Base-by-base conservation (phyloP, 2,797 vertebrate genomes). In the Micromesistius poutassou region DNA sequence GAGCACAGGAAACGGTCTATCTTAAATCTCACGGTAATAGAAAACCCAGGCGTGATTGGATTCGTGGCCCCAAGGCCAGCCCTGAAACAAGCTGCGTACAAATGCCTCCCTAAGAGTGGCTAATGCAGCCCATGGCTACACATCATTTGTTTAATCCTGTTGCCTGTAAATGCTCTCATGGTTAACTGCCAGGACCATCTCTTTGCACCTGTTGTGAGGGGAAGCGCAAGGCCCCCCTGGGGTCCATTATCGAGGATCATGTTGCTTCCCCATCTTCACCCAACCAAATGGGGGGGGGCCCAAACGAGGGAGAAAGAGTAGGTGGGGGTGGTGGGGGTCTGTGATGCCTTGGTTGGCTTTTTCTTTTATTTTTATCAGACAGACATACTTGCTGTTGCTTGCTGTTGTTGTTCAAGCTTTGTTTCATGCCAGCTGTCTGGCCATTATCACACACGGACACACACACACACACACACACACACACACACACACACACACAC, bases 181-280 rank as follows among this genome's bases (percentile, higher is more conserved):
- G 90, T 90, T 82, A 79, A 87, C 85, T 89, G 91, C 91, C 91
- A 90, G 87, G 86, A 89, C 90, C 89, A 91, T 89, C 88, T 80
- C 90, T 91, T 90, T 92, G 93, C 94, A 95, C 94, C 94, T 95
- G 94, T 94, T 94, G 92, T 89, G 79, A 94, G 91, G 93, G 93
- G 93, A 95, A 95, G 93, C 88, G 78, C 86, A 86, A 82, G 86
- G 81, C 86, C 87, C 91, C 85, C 91, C 42, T 66, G 90, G 91
- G 92, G 85, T 91, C 94, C 93, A 94, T 94, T 94, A 94, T 93
- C 88, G 40, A 77, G 91, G 93, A 94, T 95, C 93, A 91, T 88
- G 93, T 95, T 94, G 92, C 93, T 89, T 92, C 87, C 62, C 92
- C 87, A 80, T 91, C 89, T 82, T 82, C 46, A 30, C 83, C 86